Evolutionary conservation across 2,797 vertebrate species (phyloP).

Genomic region (Vireo griseus): DNA sequence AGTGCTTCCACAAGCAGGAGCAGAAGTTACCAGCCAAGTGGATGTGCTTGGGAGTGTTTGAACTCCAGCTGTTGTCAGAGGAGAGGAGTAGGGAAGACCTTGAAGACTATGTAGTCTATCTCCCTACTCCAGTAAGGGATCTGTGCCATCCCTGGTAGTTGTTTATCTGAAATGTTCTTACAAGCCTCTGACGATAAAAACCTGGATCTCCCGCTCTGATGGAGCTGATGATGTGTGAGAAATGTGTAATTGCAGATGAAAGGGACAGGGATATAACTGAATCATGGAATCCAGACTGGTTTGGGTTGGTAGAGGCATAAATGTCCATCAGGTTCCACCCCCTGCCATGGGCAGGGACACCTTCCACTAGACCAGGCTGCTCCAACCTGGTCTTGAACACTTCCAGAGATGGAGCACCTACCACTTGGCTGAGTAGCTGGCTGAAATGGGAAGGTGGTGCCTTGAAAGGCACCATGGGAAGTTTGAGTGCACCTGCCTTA

Average conservation of each 20-base stretch:
- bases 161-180: background rate
- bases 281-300: background rate
- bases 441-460: background rate
- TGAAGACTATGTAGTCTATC: background rate
- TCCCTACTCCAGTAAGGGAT: background rate
- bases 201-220: background rate
- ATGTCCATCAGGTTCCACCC: rapidly evolving
- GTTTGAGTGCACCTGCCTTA: background rate
- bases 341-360: background rate
- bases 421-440: background rate
- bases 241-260: background rate
- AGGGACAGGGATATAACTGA: background rate
- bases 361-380: background rate
- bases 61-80: background rate
- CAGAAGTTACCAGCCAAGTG: background rate
- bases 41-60: background rate
- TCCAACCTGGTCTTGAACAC: background rate
- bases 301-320: background rate
- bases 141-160: background rate
- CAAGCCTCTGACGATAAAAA: background rate
- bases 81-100: background rate
- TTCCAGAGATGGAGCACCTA: background rate
- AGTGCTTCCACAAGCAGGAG: background rate
- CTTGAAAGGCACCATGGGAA: background rate
- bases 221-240: background rate